Evolutionary conservation across 2,888 invertebrate species (phyloP).

Genomic region (Margaritifera margaritifera): DNA sequence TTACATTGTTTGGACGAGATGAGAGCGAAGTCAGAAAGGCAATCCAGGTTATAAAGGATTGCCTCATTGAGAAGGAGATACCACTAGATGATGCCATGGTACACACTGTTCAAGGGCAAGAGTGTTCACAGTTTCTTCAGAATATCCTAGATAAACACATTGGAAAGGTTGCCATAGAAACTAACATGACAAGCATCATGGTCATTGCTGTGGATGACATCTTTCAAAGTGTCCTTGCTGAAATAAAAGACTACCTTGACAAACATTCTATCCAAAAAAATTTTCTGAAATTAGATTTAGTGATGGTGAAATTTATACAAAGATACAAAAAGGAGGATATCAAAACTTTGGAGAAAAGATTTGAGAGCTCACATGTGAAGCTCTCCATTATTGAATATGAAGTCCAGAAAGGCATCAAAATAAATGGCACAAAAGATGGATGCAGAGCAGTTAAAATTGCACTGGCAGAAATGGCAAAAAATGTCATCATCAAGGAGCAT

Average conservation of each 20-base stretch:
- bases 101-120: slow-evolving; percentile 2
- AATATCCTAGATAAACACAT: slow-evolving; percentile 5
- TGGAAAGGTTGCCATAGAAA: slow-evolving; percentile 9
- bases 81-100: slow-evolving; percentile 7
- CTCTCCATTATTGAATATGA: no score
- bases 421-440: slow-evolving; percentile 29
- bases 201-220: slow-evolving; percentile 11
- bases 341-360: no score
- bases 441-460: slow-evolving; percentile 18
- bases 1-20: slow-evolving; percentile 21
- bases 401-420: slow-evolving; percentile 15
- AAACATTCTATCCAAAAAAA: slow-evolving; percentile 16
- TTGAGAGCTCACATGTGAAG: no score
- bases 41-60: slow-evolving; percentile 5
- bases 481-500: slow-evolving; percentile 13
- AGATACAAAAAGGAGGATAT: no score
- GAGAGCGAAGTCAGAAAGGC: slow-evolving; percentile 10
- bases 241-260: slow-evolving; percentile 24
- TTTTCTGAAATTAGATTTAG: slow-evolving; percentile 15
- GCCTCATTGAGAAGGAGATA: slow-evolving; percentile 2
- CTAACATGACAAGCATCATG: slow-evolving; percentile 1
- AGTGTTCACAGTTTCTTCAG: slow-evolving; percentile 1
- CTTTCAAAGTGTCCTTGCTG: slow-evolving; percentile 14
- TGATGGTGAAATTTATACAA: no score
- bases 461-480: slow-evolving; percentile 18